Base-by-base conservation (phyloP, 2,113 vertebrate genomes). In the Ageneiosus marmoratus region DNA sequence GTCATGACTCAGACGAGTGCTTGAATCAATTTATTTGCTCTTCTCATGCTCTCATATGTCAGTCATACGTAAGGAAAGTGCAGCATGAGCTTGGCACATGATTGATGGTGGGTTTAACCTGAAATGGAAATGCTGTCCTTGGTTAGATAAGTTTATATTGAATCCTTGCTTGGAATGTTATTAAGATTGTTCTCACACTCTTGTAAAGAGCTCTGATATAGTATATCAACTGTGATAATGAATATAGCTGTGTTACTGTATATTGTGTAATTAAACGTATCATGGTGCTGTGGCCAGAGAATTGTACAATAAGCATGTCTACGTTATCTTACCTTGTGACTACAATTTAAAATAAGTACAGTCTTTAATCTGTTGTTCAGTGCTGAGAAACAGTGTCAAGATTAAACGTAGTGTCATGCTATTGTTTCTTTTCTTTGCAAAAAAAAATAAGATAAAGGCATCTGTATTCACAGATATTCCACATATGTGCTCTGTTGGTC, bases 191-290 rank as follows among this genome's bases (percentile, higher is more conserved):
- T 85, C 69, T 63, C 34, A 16, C 74, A 82, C 48, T 18, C 46
- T 65, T 50, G 70, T 63, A 69, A 82, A 84, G 86, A 48, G 73
- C 60, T 81, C 44, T 58, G 55, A 77, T 69, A 72, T 41, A 48
- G 34, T 77, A 69, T 29, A 80, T 63, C 51, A 6, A 4, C 6
- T 75, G 37, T 13, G n/a, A 18, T 83, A 80, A 86, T 58, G 55
- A 83, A 77, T 75, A 81, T 76, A 60, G 41, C 24, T 13, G 22
- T 27, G 24, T 41, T 32, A n/a, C n/a, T n/a, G n/a, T n/a, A n/a
- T 20, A 81, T 73, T 78, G 37, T 69, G 24, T 67, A 89, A 92
- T 90, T 91, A 90, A 90, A 89, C 84, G 60, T 77, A 85, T 89
- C 41, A n/a, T 37, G 70, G 13, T n/a, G 69, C 44, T 34, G 56